Evolutionary conservation across 2,113 vertebrate genomes (phyloP), one percentile per base, ranked within the genome.

Genomic region (Macaca mulatta): DNA sequence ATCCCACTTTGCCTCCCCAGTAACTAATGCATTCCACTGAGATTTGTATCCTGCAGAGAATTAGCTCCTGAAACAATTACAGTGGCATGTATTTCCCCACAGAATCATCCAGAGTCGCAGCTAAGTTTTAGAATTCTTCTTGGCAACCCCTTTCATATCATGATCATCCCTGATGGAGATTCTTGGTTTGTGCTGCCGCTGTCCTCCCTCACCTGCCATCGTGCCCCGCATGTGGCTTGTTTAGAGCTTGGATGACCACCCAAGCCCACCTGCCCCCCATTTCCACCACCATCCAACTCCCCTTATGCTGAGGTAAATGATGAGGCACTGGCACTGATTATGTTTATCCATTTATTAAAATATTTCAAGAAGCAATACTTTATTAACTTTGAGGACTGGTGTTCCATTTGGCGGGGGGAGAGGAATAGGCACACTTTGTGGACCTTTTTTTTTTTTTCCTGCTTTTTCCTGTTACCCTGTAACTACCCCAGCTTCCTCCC

Each of bases 341-440:
- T 40, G 50, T 89, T 93, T 97, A 97, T 96, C 12, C 88, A 96
- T 98, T 98, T 98, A 98, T 97, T 97, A 97, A 97, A 97, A 97
- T 97, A 97, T 81, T 97, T 96, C 77, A 96, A 96, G 93, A 98
- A 97, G 96, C 93, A 96, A 94, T 86, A 95, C 61, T 94, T 84
- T 89, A 90, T 96, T 88, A 96, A 95, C 32, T 89, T 89, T 97
- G 91, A 97, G 92, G 48, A 91, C 85, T 95, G 77, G 89, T 96
- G 78, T 93, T 97, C 89, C 89, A 96, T 97, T 95, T 82, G 35
- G 1, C 4, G 45, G 25, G 43, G 48, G 67, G 64, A 95, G 57
- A 98, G 50, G 88, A 96, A 95, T 82, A 97, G 85, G 96, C 96
- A 95, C 90, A 69, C 94, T 94, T 94, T 81, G 45, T 93, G 70